Percentiles rank a stretch among this genome's conserved stretches.
Evolutionary conservation across 2,113 vertebrate genomes (phyloP).

Genomic region (Rhabdomys dilectus): DNA sequence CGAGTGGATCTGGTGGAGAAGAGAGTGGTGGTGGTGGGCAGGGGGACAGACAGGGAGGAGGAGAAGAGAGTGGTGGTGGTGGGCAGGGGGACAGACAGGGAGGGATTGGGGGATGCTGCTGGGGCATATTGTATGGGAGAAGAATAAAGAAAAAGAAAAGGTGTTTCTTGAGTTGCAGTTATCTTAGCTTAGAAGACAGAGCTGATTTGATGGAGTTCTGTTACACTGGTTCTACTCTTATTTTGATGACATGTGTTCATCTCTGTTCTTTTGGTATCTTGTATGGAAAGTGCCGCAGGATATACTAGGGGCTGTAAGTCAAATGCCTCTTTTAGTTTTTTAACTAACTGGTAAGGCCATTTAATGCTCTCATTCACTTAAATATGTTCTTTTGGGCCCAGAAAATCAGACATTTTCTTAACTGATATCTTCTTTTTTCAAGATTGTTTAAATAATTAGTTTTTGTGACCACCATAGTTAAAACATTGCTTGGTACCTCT

Average conservation of each 20-base stretch:
- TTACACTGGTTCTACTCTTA: not conserved
- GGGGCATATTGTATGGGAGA: too few relatives aligned
- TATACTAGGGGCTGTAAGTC: not conserved
- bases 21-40: too few relatives aligned
- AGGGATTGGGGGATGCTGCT: too few relatives aligned
- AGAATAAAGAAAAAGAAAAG: too few relatives aligned
- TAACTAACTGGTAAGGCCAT: not conserved
- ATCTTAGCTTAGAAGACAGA: not conserved
- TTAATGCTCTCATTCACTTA: not conserved
- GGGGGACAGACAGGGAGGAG: too few relatives aligned
- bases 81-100: too few relatives aligned
- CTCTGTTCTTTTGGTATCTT: not conserved
- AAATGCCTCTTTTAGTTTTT: not conserved
- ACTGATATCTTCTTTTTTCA: not conserved
- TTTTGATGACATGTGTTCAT: not conserved
- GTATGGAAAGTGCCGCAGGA: not conserved
- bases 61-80: too few relatives aligned
- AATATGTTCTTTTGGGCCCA: not conserved
- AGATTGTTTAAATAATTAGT: not conserved
- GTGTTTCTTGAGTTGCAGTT: not conserved
- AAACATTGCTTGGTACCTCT: not conserved
- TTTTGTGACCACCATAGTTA: not conserved
- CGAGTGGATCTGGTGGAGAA: too few relatives aligned
- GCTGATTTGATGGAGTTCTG: not conserved
- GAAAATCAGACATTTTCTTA: not conserved